Base-by-base conservation (phyloP, 1,140 invertebrate species). In the Polyergus mexicanus region DNA sequence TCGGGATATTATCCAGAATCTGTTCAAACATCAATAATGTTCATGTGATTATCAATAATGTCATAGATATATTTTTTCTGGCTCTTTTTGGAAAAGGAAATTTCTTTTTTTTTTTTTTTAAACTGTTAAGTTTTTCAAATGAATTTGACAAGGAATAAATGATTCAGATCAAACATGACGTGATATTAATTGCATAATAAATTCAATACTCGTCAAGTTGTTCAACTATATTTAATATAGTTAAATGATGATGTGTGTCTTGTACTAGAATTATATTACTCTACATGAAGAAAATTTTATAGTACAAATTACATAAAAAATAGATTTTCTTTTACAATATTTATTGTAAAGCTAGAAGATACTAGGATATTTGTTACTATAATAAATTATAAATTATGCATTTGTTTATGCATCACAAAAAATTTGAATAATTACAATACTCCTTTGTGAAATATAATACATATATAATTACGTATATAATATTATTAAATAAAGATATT, bases 1-100 rank as follows among this genome's bases (percentile, higher is more conserved):
- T 74, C 88, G 75, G 86, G 85, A 91, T 80, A 84, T 84, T 87
- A 88, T 88, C 87, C 89, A 86, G 89, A 88, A 88, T 91, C 68
- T 22, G 71, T 65, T 85, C 62, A 60, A 71, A 22, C 38, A 44
- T n/a, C n/a, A n/a, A n/a, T n/a, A n/a, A n/a, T n/a, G n/a, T n/a
- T n/a, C n/a, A n/a, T n/a, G n/a, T n/a, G n/a, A n/a, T 54, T 19
- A 35, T n/a, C 11, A 76, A 44, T 41, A 22, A 66, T 54, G 19
- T 63, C n/a, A 56, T 87, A 25, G 25, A 58, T 72, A 56, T 72
- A 63, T 63, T 28, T 47, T 47, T 38, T 62, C 11, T 38, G 41
- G 8, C 25, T 28, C 25, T 44, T 13, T 41, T n/a, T 62, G 75
- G 56, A 86, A 16, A 58, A 47, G 28, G 38, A 51, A 75, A 76